Evolutionary conservation across 2,888 invertebrate species (phyloP).

Genomic region (Drosophila recens): DNA sequence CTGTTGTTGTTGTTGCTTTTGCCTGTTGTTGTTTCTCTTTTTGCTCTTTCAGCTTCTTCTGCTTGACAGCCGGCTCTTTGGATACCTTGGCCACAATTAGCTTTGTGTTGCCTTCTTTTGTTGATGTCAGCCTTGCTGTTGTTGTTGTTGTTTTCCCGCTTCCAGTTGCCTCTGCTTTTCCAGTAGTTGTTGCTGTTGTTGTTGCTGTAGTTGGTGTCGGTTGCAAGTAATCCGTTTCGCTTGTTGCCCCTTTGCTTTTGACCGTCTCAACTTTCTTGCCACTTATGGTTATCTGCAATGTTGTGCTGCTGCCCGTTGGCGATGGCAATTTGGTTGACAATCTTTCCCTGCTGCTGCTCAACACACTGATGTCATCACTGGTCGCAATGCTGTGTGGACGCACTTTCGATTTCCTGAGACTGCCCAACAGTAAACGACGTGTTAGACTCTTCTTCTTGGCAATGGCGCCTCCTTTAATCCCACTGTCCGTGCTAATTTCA

Average conservation of each 20-base stretch:
- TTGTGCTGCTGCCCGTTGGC: constrained; percentile 58
- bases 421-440: constrained; percentile 77
- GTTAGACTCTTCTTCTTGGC: constrained; percentile 80
- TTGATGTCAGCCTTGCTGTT: constrained; percentile 34
- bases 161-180: constrained; percentile 53
- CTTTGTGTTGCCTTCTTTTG: constrained; percentile 63
- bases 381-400: constrained; percentile 63
- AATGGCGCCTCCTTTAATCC: constrained; percentile 32
- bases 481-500: constrained; percentile 41
- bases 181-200: constrained; percentile 47
- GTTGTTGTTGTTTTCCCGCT: constrained; percentile 25
- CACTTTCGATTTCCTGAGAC: constrained; percentile 77
- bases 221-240: constrained; percentile 69
- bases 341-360: constrained; percentile 51
- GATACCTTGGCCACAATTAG: constrained; percentile 73
- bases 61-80: constrained; percentile 54
- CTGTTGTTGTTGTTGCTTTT: constrained; percentile 1
- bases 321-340: constrained; percentile 27
- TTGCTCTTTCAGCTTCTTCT: constrained; percentile 45
- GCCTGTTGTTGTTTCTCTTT: constrained; percentile 23
- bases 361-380: constrained; percentile 66
- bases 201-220: constrained; percentile 44
- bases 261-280: constrained; percentile 82
- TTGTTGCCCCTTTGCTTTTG: constrained; percentile 43
- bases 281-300: constrained; percentile 84